Percentiles rank a stretch among this genome's conserved stretches.
Evolutionary conservation across 2,113 vertebrate genomes (phyloP).

Genomic region (Mixornis gularis): DNA sequence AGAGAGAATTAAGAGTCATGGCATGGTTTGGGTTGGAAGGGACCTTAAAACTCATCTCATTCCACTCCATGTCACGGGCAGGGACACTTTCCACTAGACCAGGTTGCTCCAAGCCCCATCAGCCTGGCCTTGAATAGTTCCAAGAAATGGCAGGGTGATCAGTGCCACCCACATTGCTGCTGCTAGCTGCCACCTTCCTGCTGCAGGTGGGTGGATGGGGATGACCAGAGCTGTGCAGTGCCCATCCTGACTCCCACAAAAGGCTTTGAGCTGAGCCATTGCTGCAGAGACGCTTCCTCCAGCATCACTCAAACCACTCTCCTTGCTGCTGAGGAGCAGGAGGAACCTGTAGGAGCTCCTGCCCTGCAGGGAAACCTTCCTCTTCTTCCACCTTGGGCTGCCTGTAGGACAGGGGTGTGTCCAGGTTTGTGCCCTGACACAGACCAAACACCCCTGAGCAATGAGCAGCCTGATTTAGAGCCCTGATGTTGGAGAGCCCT

Average conservation of each 20-base stretch:
- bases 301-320: background rate
- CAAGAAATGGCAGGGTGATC: background rate
- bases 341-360: background rate
- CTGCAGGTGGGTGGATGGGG: background rate
- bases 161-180: background rate
- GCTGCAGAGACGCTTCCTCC: background rate
- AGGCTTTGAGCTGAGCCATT: background rate
- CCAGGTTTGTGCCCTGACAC: background rate
- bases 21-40: background rate
- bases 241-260: background rate
- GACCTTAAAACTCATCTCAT: background rate
- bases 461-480: too few relatives aligned
- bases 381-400: background rate
- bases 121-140: background rate
- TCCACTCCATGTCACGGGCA: background rate
- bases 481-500: background rate
- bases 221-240: background rate
- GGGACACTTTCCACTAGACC: background rate
- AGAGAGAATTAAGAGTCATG: background rate
- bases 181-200: background rate
- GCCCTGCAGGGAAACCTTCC: fast-evolving
- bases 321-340: background rate
- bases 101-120: background rate
- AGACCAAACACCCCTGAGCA: background rate
- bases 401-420: background rate